Evolutionary conservation across 2,113 vertebrate genomes (phyloP).

Genomic region (Ursus arctos): DNA sequence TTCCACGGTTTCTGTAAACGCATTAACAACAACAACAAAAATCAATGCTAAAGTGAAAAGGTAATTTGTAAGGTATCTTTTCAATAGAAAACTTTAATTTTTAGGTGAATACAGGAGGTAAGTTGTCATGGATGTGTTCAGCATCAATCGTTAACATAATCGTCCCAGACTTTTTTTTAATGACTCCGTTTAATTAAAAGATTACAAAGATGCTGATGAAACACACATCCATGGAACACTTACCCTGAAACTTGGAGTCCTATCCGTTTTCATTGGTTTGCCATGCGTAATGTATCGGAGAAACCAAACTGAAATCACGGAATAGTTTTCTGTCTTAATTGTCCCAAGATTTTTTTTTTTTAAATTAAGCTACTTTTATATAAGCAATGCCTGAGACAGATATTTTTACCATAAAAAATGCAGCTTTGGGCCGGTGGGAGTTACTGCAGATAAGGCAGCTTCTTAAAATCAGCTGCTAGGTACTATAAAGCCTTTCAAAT

Average conservation of each 20-base stretch:
- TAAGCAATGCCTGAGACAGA: conserved; percentile 14
- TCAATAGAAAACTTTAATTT: conserved; percentile 60
- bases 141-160: conserved; percentile 48
- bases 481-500: conserved; percentile 63
- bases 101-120: not conserved
- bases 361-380: conserved; percentile 45
- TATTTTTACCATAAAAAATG: conserved; percentile 63
- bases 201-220: conserved; percentile 81
- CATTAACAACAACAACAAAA: not conserved
- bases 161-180: conserved; percentile 53
- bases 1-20: conserved; percentile 43
- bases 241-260: conserved; percentile 65
- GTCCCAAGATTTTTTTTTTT: not conserved
- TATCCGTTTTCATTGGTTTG: conserved; percentile 71
- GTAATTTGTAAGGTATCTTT: conserved; percentile 37
- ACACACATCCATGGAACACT: conserved; percentile 66
- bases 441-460: conserved; percentile 68
- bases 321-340: conserved; percentile 71
- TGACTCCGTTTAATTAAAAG: conserved; percentile 78
- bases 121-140: conserved; percentile 15
- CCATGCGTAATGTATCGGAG: conserved; percentile 64
- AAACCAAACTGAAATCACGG: conserved; percentile 73
- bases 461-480: conserved; percentile 73
- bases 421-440: not conserved
- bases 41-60: conserved; percentile 6